Conservation (phyloP, 2,888 invertebrate genomes). For the Hymenopus coronatus region DNA sequence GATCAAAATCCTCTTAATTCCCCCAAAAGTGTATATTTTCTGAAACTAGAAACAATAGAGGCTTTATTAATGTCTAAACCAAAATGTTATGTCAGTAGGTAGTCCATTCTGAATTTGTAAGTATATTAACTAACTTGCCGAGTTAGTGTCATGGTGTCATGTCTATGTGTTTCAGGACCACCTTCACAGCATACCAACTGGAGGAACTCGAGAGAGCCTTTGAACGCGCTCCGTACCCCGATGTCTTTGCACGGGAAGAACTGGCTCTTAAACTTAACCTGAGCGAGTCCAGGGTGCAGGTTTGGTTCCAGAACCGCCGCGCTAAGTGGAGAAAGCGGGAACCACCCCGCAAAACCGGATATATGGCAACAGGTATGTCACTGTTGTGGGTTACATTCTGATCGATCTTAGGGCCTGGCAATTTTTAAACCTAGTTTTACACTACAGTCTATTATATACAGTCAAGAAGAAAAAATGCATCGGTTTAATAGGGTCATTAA, state of each 20-base stretch:
- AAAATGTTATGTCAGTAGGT: too few species aligned
- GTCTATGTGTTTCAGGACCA: constrained; percentile 66
- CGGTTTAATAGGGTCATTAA: too few species aligned
- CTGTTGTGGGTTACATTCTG: constrained; percentile 50
- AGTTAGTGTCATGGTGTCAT: too few species aligned
- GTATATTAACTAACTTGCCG: too few species aligned
- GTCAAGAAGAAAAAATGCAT: too few species aligned
- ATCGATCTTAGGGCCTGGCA: constrained; percentile 53
- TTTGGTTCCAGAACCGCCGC: constrained; percentile 87
- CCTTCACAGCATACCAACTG: constrained; percentile 91
- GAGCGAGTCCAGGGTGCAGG: constrained; percentile 68
- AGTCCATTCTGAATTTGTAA: too few species aligned
- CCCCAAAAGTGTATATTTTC: too few species aligned
- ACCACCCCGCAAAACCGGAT: constrained; percentile 84
- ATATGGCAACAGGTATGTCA: constrained; percentile 47
- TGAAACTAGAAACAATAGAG: too few species aligned
- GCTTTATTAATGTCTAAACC: too few species aligned
- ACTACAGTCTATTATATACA: too few species aligned
- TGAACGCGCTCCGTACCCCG: constrained; percentile 93
- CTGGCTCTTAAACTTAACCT: constrained; percentile 85
- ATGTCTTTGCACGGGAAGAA: constrained; percentile 93
- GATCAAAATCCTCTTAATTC: too few species aligned
- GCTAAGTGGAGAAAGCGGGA: constrained; percentile 95
- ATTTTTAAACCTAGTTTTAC: too few species aligned
- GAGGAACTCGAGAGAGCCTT: constrained; percentile 92